phyloP scores from a whole-genome alignment of 2,797 vertebrate species.

The Mus minutoides region DNA sequence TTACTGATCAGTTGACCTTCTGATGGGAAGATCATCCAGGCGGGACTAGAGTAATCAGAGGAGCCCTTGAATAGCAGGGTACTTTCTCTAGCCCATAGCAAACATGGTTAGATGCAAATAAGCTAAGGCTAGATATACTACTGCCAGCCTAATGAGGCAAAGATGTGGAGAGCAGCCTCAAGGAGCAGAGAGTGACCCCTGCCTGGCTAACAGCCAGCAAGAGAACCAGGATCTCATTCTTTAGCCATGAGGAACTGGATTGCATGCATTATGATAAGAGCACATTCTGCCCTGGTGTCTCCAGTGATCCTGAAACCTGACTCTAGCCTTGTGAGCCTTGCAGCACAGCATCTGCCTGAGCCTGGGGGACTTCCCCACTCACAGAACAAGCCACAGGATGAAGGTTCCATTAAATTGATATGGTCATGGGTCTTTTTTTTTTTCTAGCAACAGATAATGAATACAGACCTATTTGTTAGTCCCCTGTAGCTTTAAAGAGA shows the following conservation, averaged over 20 bases:
- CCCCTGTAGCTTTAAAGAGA: constrained; percentile 14
- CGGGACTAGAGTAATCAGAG: neutral
- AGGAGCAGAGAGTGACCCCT: neutral
- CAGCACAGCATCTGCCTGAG: neutral
- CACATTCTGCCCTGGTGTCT: neutral
- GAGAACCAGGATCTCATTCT: neutral
- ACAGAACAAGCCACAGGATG: neutral
- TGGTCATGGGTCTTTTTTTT: neutral
- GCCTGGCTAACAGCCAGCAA: neutral
- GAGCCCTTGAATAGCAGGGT: neutral
- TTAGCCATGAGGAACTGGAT: neutral
- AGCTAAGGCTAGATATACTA: neutral
- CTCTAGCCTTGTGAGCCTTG: neutral
- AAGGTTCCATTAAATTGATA: neutral
- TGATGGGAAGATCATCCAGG: neutral
- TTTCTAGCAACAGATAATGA: neutral
- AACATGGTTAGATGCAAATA: neutral
- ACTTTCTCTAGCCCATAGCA: neutral
- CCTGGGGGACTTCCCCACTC: neutral
- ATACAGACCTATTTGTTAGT: constrained; percentile 31
- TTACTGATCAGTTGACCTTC: neutral
- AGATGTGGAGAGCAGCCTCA: neutral
- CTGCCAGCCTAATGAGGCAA: neutral
- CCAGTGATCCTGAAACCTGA: neutral
- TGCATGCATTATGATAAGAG: neutral